Percentiles rank a stretch among this genome's conserved stretches.
Conservation (phyloP, 2,113 vertebrate genomes). For the Apeltes quadracus region DNA sequence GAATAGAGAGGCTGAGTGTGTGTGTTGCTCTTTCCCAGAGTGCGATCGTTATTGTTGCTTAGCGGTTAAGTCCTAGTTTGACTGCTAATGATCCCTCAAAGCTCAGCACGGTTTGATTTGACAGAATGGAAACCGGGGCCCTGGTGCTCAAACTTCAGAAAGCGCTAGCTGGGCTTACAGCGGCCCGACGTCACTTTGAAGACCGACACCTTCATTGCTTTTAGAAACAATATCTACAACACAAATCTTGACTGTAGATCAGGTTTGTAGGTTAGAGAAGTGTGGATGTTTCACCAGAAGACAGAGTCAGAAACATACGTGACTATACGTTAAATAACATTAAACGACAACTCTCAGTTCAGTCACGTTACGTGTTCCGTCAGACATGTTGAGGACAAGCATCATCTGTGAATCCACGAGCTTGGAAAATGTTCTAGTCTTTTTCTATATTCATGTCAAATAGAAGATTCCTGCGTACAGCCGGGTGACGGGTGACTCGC, state of each 20-base stretch:
- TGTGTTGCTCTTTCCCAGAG: conserved; percentile 41
- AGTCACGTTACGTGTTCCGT: not conserved
- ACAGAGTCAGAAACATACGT: not conserved
- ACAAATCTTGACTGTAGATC: not conserved
- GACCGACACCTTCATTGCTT: conserved; percentile 12
- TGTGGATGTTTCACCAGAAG: not conserved
- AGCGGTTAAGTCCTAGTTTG: conserved; percentile 49
- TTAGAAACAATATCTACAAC: conserved; percentile 7
- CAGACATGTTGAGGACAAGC: not conserved
- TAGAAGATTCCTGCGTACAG: too few relatives aligned
- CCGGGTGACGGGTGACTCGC: too few relatives aligned
- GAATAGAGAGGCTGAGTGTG: conserved; percentile 27
- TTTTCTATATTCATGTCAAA: too few relatives aligned
- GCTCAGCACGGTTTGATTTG: conserved; percentile 25
- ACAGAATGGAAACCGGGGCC: conserved; percentile 12
- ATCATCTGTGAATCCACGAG: not conserved
- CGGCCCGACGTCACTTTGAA: conserved; percentile 8
- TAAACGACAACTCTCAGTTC: not conserved
- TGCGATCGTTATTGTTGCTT: conserved; percentile 55
- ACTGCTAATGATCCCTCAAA: conserved; percentile 58
- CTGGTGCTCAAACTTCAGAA: conserved; percentile 9
- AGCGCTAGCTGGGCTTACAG: not conserved
- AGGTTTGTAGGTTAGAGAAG: too few relatives aligned
- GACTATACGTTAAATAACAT: not conserved
- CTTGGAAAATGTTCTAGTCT: not conserved